Percentiles rank a stretch among this genome's conserved stretches.
Evolutionary conservation across 2,888 invertebrate species (phyloP).

Genomic region (Drosophila imparisetae): DNA sequence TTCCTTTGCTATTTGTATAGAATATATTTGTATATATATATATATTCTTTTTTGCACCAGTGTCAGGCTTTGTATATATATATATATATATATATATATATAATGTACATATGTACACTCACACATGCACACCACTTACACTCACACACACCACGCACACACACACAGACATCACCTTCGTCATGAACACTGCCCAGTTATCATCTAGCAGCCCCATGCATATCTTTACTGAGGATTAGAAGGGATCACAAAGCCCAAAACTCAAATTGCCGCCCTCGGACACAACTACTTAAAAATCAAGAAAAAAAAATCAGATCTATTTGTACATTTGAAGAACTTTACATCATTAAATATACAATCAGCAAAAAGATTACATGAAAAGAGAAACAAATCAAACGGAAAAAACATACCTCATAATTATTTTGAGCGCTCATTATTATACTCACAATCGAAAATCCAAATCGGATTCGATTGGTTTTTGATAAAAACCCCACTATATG

Average conservation of each 20-base stretch:
- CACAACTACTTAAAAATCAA: constrained; percentile 18
- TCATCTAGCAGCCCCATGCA: constrained; percentile 12
- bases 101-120: constrained; percentile 8
- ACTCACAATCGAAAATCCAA: constrained; percentile 28
- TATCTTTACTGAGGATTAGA: constrained; percentile 17
- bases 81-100: constrained; percentile 5
- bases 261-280: constrained; percentile 17
- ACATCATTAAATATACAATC: constrained; percentile 4
- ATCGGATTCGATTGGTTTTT: constrained; percentile 35
- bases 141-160: not conserved
- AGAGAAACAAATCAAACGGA: not conserved
- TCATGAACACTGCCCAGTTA: constrained; percentile 36
- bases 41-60: constrained; percentile 25
- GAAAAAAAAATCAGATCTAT: not conserved
- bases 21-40: not conserved
- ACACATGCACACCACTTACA: constrained; percentile 1
- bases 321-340: not conserved
- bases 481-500: constrained; percentile 38
- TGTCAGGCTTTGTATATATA: constrained; percentile 33
- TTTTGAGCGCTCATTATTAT: constrained; percentile 31
- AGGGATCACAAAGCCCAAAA: constrained; percentile 10
- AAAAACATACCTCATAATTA: constrained; percentile 23
- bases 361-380: not conserved
- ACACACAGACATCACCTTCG: constrained; percentile 4
- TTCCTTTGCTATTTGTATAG: not conserved